Conservation (phyloP, 92 coral and sea anemone genomes). For the Palythoa caribaeorum region DNA sequence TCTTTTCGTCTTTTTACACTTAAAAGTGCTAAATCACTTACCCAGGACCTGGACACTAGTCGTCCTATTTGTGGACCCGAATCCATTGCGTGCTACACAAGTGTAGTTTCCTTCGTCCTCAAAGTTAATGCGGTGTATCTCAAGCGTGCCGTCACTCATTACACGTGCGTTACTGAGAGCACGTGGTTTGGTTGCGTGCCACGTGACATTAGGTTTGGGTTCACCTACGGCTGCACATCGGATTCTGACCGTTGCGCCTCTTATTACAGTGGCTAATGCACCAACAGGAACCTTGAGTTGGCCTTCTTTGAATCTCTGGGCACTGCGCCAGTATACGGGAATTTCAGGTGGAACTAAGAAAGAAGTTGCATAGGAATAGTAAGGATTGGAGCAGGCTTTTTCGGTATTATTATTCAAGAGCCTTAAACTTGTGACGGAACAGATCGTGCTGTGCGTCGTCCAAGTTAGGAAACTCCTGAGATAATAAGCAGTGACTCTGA, state of each 20-base stretch:
- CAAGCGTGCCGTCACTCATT: constrained; percentile 66
- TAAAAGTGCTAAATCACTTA: constrained; percentile 32
- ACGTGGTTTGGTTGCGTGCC: constrained; percentile 69
- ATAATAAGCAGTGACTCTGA: too few species aligned
- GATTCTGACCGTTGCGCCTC: constrained; percentile 75
- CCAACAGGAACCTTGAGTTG: constrained; percentile 59
- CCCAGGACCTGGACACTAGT: constrained; percentile 85
- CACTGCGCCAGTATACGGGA: constrained; percentile 79
- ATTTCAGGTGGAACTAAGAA: constrained; percentile 74
- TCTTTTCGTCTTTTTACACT: too few species aligned
- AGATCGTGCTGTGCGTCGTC: too few species aligned
- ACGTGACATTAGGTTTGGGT: constrained; percentile 80
- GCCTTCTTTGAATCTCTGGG: constrained; percentile 63
- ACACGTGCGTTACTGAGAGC: constrained; percentile 46
- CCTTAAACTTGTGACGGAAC: too few species aligned
- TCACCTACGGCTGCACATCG: constrained; percentile 77
- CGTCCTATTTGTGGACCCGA: constrained; percentile 75
- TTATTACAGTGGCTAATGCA: constrained; percentile 76
- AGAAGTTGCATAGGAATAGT: background rate
- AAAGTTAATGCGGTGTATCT: constrained; percentile 70
- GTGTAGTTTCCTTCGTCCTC: constrained; percentile 89
- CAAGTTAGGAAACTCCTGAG: too few species aligned
- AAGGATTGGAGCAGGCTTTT: too few species aligned
- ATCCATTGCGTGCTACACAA: constrained; percentile 77
- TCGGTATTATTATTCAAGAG: too few species aligned